A percentile compares a stretch with the other conserved stretches of the same genome.
phyloP scores from a whole-genome alignment of 1,140 invertebrate species.

The Probaryconus sp. region DNA sequence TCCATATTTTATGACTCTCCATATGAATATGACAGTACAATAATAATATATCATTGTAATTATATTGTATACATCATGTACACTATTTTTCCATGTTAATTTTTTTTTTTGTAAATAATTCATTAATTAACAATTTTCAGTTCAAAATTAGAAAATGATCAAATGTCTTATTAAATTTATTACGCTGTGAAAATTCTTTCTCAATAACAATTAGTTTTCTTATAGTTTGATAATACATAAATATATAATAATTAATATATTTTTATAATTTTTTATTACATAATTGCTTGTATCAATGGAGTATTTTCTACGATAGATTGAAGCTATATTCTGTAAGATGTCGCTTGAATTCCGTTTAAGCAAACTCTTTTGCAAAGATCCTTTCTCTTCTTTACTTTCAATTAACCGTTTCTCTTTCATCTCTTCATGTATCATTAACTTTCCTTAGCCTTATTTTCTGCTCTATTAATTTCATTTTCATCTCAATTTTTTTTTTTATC shows the following conservation, averaged over 20 bases:
- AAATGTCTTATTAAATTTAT: no score
- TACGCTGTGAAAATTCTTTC: no score
- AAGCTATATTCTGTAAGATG: constrained; percentile 9
- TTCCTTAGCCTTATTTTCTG: constrained; percentile 57
- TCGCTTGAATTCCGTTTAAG: not conserved
- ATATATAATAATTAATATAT: no score
- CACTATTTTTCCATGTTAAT: not conserved
- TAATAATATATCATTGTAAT: constrained; percentile 51
- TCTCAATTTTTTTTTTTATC: constrained; percentile 32
- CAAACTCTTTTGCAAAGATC: constrained; percentile 2
- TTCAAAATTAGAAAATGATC: no score
- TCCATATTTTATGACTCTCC: constrained; percentile 39
- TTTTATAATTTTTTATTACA: no score
- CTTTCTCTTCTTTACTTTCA: constrained; percentile 54
- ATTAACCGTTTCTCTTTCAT: constrained; percentile 56
- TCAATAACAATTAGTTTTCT: no score
- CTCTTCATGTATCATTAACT: constrained; percentile 55
- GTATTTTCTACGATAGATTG: not conserved
- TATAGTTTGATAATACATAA: no score
- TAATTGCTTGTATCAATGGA: constrained; percentile 5
- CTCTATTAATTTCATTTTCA: constrained; percentile 58
- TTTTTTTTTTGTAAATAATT: constrained; percentile 1
- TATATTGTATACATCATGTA: constrained; percentile 29
- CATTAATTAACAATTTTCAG: no score
- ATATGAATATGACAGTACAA: constrained; percentile 43